These are phyloP conservation scores for Erebia ligea DNA, from an alignment of 2,888 invertebrate species.

Conservation along the genomic window DNA sequence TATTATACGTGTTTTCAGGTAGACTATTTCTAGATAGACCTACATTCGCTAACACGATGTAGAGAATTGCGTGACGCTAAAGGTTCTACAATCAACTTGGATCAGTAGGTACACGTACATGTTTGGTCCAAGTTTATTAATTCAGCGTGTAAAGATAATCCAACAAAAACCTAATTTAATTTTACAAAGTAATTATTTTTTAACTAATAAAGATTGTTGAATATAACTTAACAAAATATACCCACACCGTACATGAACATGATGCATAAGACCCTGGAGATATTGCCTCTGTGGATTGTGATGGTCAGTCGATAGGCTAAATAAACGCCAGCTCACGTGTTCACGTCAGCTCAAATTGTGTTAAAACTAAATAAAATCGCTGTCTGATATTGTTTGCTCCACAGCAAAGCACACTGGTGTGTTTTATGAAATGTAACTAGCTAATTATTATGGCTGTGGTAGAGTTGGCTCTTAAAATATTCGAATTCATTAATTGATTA, in stretches of 20 bases:
- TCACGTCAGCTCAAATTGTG: no score
- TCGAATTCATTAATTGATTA: no score
- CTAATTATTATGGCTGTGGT: conserved; percentile 70
- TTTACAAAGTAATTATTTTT: no score
- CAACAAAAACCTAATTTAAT: no score
- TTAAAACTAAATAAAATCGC: not conserved
- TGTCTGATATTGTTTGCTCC: conserved; percentile 18
- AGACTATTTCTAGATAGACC: conserved; percentile 45
- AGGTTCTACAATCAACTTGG: conserved; percentile 59
- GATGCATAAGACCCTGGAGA: no score
- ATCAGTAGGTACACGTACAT: conserved; percentile 59
- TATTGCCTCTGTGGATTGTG: no score
- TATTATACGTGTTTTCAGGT: not conserved
- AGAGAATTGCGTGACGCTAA: conserved; percentile 61
- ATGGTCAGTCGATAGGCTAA: no score
- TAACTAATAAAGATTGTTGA: no score
- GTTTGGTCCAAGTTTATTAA: conserved; percentile 55
- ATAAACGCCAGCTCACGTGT: no score
- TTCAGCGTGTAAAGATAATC: not conserved
- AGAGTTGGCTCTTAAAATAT: conserved; percentile 44
- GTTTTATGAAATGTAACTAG: conserved; percentile 62
- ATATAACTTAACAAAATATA: no score
- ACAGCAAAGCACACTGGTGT: conserved; percentile 47
- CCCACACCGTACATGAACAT: no score
- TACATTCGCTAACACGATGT: conserved; percentile 44